phyloP scores from a whole-genome alignment of 2,797 vertebrate genomes.

The Hydrocynus forskahlii region DNA sequence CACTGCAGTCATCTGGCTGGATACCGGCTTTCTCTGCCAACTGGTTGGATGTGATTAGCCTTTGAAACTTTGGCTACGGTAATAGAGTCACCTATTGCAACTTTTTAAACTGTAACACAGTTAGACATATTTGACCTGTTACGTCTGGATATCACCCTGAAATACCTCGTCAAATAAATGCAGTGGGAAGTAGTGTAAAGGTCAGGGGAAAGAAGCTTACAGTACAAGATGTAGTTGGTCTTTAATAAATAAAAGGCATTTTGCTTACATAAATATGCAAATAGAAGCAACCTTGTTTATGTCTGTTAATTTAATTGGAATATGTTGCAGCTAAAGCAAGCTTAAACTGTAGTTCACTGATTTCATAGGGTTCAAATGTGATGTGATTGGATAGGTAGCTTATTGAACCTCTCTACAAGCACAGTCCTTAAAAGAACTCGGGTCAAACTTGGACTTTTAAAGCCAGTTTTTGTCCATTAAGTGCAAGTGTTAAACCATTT shows the following conservation, averaged over 20 bases:
- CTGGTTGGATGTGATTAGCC: constrained; percentile 1
- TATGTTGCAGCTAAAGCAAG: background rate
- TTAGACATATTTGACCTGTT: background rate
- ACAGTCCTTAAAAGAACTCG: background rate
- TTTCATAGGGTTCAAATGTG: background rate
- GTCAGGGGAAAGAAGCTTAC: background rate
- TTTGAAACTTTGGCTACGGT: background rate
- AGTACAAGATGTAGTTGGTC: background rate
- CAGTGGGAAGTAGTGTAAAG: background rate
- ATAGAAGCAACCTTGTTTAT: background rate
- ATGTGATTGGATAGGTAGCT: background rate
- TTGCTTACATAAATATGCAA: background rate
- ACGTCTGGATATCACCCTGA: background rate
- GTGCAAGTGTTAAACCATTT: background rate
- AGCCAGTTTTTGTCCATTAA: background rate
- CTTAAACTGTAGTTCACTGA: background rate
- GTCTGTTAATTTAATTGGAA: background rate
- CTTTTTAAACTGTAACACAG: background rate
- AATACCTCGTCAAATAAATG: background rate
- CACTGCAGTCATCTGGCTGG: constrained; percentile 12
- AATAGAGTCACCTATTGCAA: background rate
- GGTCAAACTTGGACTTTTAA: background rate
- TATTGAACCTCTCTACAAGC: background rate
- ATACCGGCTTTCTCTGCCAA: background rate
- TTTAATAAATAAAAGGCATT: background rate